Conservation (phyloP, 2,113 vertebrate species). For the Labeo rohita region DNA sequence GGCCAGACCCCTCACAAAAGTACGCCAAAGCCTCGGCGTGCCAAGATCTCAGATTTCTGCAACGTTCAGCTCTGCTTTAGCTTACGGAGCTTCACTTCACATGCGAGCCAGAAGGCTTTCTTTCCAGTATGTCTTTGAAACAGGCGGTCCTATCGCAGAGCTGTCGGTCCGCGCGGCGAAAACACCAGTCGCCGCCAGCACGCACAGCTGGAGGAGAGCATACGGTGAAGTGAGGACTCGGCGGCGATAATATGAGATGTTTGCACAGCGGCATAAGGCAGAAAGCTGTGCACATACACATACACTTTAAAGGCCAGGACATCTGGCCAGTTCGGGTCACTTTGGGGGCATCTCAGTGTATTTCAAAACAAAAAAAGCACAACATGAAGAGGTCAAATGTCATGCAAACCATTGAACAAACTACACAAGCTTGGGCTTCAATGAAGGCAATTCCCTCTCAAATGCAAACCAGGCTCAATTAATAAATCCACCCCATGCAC, state of each 20-base stretch:
- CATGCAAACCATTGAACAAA: slow-evolving; percentile 7
- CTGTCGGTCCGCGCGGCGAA: not conserved
- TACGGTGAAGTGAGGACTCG: slow-evolving; percentile 12
- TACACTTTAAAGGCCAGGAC: not conserved
- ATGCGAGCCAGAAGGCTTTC: not conserved
- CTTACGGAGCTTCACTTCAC: not conserved
- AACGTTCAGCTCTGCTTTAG: slow-evolving; percentile 26
- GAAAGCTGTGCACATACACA: slow-evolving; percentile 23
- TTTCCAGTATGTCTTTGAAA: not conserved
- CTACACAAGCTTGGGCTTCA: not conserved
- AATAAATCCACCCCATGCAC: not conserved
- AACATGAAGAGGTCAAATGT: not conserved
- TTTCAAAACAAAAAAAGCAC: not conserved
- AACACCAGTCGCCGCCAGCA: slow-evolving; percentile 1
- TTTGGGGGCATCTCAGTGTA: not conserved
- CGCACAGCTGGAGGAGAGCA: slow-evolving; percentile 58
- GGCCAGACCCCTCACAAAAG: slow-evolving; percentile 42
- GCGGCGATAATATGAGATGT: slow-evolving; percentile 50
- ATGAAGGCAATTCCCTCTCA: not conserved
- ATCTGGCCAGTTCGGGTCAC: not conserved
- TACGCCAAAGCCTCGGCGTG: slow-evolving; percentile 10
- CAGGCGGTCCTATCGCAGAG: not conserved
- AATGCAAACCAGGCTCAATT: not conserved
- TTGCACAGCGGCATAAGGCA: slow-evolving; percentile 44
- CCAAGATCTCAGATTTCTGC: slow-evolving; percentile 40